Evolutionary conservation across 2,797 vertebrate species (phyloP).

Genomic region (Meriones psammophilus): DNA sequence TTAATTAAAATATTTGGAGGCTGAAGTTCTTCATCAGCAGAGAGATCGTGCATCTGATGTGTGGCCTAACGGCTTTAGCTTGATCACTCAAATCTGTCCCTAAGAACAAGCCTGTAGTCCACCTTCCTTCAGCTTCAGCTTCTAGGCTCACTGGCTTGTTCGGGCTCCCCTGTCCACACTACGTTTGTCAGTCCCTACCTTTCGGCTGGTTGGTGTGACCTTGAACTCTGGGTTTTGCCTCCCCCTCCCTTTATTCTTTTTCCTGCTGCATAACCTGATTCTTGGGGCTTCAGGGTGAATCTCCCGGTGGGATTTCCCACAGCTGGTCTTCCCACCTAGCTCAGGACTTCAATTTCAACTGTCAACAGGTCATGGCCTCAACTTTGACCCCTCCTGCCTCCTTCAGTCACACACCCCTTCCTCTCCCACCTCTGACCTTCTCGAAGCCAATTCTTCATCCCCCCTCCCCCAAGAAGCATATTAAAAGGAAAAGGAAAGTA

Average conservation of each 20-base stretch:
- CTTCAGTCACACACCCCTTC: neutral
- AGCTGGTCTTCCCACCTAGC: neutral
- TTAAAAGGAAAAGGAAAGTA: neutral
- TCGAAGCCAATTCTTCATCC: neutral
- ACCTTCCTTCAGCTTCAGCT: neutral
- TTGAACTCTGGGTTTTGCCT: neutral
- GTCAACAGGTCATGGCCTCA: neutral
- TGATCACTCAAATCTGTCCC: neutral
- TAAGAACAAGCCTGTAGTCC: neutral
- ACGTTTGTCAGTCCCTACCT: neutral
- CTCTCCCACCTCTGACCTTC: neutral
- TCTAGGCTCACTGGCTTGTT: neutral
- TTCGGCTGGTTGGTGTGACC: conserved; percentile 1
- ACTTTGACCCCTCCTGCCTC: neutral
- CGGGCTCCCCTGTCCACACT: neutral
- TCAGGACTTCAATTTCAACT: neutral
- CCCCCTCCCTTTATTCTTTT: neutral
- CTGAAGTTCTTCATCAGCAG: conserved; percentile 15
- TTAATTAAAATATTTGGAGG: conserved; percentile 71
- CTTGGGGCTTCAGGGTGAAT: neutral
- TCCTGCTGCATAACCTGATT: neutral
- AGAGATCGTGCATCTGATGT: conserved; percentile 32
- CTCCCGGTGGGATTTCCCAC: neutral
- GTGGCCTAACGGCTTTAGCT: neutral
- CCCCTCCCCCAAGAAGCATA: neutral